phyloP scores from a whole-genome alignment of 1,140 invertebrate species.

The Babylonia areolata region DNA sequence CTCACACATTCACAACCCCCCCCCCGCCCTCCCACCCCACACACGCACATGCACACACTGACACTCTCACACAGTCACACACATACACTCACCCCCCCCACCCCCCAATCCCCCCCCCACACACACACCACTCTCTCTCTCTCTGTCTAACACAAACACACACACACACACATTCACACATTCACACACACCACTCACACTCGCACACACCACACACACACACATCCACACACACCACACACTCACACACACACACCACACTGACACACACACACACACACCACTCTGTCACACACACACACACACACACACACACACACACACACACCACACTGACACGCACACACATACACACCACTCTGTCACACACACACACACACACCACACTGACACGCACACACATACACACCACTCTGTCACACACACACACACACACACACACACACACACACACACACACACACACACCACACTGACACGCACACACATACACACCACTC shows the following conservation, averaged over 20 bases:
- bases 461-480: constrained; percentile 10
- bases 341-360: not conserved
- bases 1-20: no score
- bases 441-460: constrained; percentile 9
- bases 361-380: not conserved
- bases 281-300: constrained; percentile 10
- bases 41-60: not conserved
- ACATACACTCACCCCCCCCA: not conserved
- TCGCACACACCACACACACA: constrained; percentile 1
- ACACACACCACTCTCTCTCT: no score
- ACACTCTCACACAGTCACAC: not conserved
- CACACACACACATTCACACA: not conserved
- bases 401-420: not conserved
- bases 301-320: constrained; percentile 2
- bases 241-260: not conserved
- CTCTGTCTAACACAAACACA: not conserved
- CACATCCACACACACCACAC: not conserved
- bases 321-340: constrained; percentile 4
- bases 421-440: constrained; percentile 11
- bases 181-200: not conserved
- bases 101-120: no score
- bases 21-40: no score
- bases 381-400: not conserved
- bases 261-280: not conserved
- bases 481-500: no score